Evolutionary conservation across 1,140 invertebrate genomes (phyloP).

Genomic region (Nomia melanderi): DNA sequence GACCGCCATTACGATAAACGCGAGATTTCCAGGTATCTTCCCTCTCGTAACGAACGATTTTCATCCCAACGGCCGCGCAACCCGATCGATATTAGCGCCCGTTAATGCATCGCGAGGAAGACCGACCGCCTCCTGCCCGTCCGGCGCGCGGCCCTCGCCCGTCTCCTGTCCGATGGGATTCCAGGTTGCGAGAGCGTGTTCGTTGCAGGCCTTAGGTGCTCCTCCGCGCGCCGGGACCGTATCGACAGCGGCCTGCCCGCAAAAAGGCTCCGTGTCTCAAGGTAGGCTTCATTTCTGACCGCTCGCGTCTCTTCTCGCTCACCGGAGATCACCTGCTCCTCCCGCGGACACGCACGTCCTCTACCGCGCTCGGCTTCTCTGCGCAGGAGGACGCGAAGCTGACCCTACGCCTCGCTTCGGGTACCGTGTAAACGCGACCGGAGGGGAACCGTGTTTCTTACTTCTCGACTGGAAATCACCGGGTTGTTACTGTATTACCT

Average conservation of each 20-base stretch:
- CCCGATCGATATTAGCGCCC: background rate
- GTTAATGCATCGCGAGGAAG: too few relatives aligned
- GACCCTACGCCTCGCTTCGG: constrained; percentile 11
- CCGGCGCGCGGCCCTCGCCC: too few relatives aligned
- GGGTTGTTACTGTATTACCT: too few relatives aligned
- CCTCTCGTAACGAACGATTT: background rate
- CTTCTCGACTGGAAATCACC: too few relatives aligned
- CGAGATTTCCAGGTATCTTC: background rate
- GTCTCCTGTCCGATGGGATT: background rate
- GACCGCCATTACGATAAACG: background rate
- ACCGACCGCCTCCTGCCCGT: too few relatives aligned
- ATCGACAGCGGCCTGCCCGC: constrained; percentile 28
- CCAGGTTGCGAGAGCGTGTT: background rate
- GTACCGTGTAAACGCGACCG: constrained; percentile 54
- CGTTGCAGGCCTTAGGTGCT: background rate
- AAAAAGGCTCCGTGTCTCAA: constrained; percentile 58
- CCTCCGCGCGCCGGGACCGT: background rate
- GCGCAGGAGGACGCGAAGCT: too few relatives aligned
- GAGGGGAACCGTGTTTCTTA: background rate
- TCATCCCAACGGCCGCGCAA: constrained; percentile 10
- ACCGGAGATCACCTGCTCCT: constrained; percentile 48
- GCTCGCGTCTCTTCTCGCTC: constrained; percentile 27
- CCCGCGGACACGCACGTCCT: constrained; percentile 16
- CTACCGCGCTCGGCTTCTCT: constrained; percentile 15
- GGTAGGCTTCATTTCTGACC: constrained; percentile 69